Percentiles rank a stretch among this genome's conserved stretches.
These are phyloP conservation scores for Pollenia griseotomentosa DNA, from an alignment of 2,888 invertebrate species.

Conservation along the genomic window DNA sequence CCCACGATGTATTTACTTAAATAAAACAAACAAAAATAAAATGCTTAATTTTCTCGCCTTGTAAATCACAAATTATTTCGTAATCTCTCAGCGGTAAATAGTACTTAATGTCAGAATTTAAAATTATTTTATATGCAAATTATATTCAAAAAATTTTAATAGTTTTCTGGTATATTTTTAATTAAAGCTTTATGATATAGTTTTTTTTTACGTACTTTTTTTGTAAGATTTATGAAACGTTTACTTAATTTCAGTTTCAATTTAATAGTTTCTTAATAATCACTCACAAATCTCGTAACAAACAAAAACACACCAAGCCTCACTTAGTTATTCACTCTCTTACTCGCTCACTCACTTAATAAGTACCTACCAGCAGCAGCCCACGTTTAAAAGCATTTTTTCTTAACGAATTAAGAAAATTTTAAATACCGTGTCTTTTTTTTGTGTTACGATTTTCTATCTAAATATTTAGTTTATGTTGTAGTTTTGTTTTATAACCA, in stretches of 20 bases:
- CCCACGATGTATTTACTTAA: background rate
- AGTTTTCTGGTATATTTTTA: background rate
- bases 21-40: no score
- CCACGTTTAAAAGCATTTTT: constrained; percentile 36
- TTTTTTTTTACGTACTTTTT: background rate
- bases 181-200: constrained; percentile 35
- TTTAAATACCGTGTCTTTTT: background rate
- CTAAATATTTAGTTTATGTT: constrained; percentile 25
- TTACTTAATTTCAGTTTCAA: constrained; percentile 23
- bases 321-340: background rate
- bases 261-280: constrained; percentile 51
- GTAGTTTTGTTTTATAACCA: constrained; percentile 2
- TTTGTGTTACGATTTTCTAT: constrained; percentile 3
- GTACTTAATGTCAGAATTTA: constrained; percentile 9
- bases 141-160: background rate
- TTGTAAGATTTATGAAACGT: background rate
- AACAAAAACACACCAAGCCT: background rate
- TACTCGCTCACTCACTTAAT: background rate
- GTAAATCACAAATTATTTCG: background rate
- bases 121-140: constrained; percentile 19
- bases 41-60: no score
- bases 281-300: background rate
- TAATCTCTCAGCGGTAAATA: background rate
- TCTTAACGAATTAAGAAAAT: constrained; percentile 22
- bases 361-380: background rate